A percentile compares a stretch with the other conserved stretches of the same genome.
These are phyloP conservation scores for Leptodactylus fuscus DNA, from an alignment of 2,113 vertebrate genomes.

Conservation along the genomic window DNA sequence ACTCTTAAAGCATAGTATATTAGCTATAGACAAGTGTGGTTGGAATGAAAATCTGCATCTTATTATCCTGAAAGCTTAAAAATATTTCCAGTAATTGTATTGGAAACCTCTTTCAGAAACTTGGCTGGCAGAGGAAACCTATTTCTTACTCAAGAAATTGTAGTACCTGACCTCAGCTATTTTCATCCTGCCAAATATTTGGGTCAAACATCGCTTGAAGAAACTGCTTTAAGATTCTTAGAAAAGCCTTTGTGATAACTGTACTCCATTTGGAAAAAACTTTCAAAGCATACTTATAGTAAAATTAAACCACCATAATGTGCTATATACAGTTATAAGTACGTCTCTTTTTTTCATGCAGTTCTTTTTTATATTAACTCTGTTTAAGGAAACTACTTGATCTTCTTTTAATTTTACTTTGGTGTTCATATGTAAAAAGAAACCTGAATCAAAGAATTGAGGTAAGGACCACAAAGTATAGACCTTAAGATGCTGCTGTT, in stretches of 20 bases:
- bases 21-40: constrained; percentile 24
- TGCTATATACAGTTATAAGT: background rate
- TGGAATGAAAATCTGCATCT: constrained; percentile 48
- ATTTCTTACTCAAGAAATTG: constrained; percentile 20
- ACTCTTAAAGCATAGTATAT: background rate
- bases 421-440: background rate
- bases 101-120: constrained; percentile 44
- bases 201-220: background rate
- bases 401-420: background rate
- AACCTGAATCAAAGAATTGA: too few species aligned
- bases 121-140: constrained; percentile 31
- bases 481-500: background rate
- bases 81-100: constrained; percentile 52
- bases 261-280: background rate
- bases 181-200: constrained; percentile 5
- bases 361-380: too few species aligned
- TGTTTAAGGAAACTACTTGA: background rate
- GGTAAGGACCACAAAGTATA: background rate
- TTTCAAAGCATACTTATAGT: background rate
- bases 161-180: constrained; percentile 21
- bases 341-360: too few species aligned
- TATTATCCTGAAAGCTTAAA: constrained; percentile 48
- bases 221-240: constrained; percentile 16
- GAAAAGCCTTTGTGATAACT: background rate
- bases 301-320: background rate